Percentiles rank a stretch among this genome's conserved stretches.
phyloP scores from a whole-genome alignment of 2,113 vertebrate species.

The Neolamprologus devosi region DNA sequence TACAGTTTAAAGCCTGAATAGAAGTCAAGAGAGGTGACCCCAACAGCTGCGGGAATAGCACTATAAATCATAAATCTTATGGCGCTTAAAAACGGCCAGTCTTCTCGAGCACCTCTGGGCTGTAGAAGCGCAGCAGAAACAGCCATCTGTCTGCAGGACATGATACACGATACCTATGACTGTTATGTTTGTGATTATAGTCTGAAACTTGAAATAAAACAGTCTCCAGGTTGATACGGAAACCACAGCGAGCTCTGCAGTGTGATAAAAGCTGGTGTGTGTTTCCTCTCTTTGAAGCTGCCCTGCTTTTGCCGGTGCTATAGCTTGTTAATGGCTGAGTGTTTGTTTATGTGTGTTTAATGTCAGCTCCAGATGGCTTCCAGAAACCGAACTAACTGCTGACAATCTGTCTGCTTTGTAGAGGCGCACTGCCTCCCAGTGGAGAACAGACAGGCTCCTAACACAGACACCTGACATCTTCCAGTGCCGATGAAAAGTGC shows the following conservation, averaged over 20 bases:
- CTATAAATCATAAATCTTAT: not conserved
- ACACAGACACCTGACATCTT: not conserved
- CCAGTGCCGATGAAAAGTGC: not conserved
- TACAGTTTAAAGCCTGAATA: not conserved
- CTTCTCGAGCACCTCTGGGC: not conserved
- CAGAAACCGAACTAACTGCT: constrained; percentile 22
- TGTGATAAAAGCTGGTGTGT: not conserved
- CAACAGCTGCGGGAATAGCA: fast-evolving
- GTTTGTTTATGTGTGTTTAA: constrained; percentile 47
- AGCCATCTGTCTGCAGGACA: not conserved
- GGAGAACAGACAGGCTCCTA: not conserved
- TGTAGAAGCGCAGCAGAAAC: not conserved
- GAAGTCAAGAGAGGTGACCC: not conserved
- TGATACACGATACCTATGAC: fast-evolving
- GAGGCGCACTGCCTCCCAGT: constrained; percentile 34
- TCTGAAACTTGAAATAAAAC: not conserved
- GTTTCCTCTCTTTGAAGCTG: not conserved
- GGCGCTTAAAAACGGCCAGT: fast-evolving
- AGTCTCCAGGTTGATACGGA: not conserved
- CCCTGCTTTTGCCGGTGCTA: not conserved
- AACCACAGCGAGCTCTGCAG: not conserved
- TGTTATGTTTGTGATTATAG: not conserved
- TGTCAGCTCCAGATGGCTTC: constrained; percentile 42
- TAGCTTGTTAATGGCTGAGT: constrained; percentile 1
- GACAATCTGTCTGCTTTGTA: constrained; percentile 9